Evolutionary conservation across 2,888 invertebrate species (phyloP), one percentile per base, ranked within the genome.

Genomic region (Caenorhabditis sp.): DNA sequence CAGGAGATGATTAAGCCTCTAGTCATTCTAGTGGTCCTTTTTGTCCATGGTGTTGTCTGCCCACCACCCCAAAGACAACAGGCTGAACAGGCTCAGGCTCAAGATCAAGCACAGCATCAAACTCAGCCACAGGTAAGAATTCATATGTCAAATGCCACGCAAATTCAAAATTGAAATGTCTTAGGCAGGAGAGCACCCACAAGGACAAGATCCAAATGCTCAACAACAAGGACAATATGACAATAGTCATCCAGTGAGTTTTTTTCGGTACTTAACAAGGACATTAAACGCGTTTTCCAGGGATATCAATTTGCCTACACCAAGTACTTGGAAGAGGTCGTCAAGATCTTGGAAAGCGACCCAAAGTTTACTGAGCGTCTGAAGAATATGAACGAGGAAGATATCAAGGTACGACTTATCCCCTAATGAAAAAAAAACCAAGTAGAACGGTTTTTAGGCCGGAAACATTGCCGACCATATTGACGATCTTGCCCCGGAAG

Each of bases 341-440:
- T 91, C 18, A 86, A 88, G 60, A 88, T 90, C 51, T 76, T 91
- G 24, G 91, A 91, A 76, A 88, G 86, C 35, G 89, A 91, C 32
- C 88, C 90, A 4, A 87, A 88, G 67, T 91, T 91, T 61, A 85
- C 77, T n/a, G 89, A 91, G 58, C 79, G 85, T 22, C 78, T 91
- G 60, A 86, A 83, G 65, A 69, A 60, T 9, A 90, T 90, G 90
- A 85, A 84, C 8, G 90, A 90, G 58, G 87, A 87, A 8, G 90
- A 91, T 40, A 91, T 91, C 68, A 91, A 91, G 87, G 90, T 89
- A 37, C 13, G n/a, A n/a, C n/a, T n/a, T n/a, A n/a, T n/a, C n/a
- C n/a, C n/a, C n/a, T 40, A 20, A 47, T 9, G 1, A 24, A 53
- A 53, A 11, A 47, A 2, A 3, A 1, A 58, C 22, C 0, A 22